Evolutionary conservation across 2,797 vertebrate genomes (phyloP), one percentile per base, ranked within the genome.

Genomic region (Gallinago solitaria): DNA sequence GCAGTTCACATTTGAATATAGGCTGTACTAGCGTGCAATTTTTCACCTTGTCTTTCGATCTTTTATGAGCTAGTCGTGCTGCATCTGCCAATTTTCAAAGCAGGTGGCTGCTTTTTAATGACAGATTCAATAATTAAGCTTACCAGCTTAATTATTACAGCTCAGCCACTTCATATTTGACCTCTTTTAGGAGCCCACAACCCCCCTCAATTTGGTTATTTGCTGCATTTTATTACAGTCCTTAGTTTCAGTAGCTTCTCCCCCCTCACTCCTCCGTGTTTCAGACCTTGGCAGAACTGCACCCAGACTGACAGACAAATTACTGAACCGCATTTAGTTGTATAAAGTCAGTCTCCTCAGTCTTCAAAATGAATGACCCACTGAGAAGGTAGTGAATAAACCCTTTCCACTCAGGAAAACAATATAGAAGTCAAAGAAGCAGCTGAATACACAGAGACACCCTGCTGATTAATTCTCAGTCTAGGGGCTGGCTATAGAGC

Each of bases 391-490:
- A 41, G 48, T 30, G 57, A 87, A 80, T 68, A 87, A 94, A 85
- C 20, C 32, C 39, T 28, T 74, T 70, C 45, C 67, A 64, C 43
- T 19, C 41, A 87, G n/a, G 7, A 33, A 60, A 83, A 53, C 33
- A 41, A 53, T 47, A n/a, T 6, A 80, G 80, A 83, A 87, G 57
- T 16, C 76, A 88, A 79, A 80, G 71, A 23, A 83, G 59, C 6
- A 64, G 54, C 51, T 65, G 78, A 82, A 85, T 53, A 69, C 50
- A 43, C 27, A 37, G 2, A 47, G 89, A 89, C 60, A 87, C 57
- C 87, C 87, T 83, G 61, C 89, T 88, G 92, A 77, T 70, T 16
- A 78, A 61, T 5, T 56, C 30, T 73, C n/a, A 35, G 47, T 16
- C 16, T 16, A 65, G 74, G 47, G 60, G 27, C 56, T 51, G 6